Conservation (phyloP, 2,797 vertebrate genomes). For the Falco naumanni region DNA sequence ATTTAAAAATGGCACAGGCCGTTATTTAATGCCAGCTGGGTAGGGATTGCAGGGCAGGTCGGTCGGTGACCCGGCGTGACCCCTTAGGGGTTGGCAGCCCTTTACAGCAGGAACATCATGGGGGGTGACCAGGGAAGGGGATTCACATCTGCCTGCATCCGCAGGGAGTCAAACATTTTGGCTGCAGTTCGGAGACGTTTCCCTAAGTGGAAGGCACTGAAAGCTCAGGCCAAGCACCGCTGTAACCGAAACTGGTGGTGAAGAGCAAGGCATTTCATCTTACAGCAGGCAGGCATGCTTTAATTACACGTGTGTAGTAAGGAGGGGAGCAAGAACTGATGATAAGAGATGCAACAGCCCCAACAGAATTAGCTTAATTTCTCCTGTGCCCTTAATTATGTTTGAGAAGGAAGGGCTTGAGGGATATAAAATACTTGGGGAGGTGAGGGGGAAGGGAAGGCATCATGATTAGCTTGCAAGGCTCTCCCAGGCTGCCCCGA, state of each 20-base stretch:
- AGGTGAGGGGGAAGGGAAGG: background rate
- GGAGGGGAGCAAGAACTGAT: background rate
- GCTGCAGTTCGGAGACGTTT: background rate
- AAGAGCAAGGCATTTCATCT: background rate
- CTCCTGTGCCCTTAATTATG: slow-evolving; percentile 34
- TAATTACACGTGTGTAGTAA: background rate
- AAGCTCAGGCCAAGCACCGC: background rate
- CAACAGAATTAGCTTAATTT: slow-evolving; percentile 45
- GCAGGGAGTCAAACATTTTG: background rate
- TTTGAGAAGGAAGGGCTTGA: background rate
- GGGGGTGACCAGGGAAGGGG: background rate
- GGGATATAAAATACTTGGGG: background rate
- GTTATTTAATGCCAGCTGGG: slow-evolving; percentile 21
- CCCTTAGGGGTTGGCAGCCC: rapidly evolving
- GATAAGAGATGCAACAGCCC: background rate
- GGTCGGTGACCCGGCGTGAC: background rate
- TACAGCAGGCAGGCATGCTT: background rate
- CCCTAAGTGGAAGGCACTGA: background rate
- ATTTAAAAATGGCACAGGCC: slow-evolving; percentile 39
- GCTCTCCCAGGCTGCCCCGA: background rate
- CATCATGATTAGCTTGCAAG: background rate
- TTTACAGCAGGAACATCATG: rapidly evolving
- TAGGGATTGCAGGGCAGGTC: background rate
- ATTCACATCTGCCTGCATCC: background rate
- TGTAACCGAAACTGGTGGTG: background rate